Evolutionary conservation across 2,797 vertebrate genomes (phyloP).

Genomic region (Eleutherodactylus coqui): DNA sequence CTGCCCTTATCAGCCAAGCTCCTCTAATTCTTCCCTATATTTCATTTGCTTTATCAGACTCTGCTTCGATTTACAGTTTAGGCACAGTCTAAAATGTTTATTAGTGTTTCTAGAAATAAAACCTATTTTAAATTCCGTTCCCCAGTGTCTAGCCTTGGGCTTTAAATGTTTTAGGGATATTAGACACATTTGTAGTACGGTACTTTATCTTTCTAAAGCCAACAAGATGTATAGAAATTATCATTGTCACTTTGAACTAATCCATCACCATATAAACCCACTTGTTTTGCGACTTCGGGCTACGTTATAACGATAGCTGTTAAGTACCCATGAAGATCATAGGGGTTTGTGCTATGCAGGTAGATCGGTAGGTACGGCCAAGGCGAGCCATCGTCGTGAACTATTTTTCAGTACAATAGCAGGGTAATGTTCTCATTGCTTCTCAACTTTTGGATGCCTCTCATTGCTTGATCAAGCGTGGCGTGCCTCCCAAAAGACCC

Average conservation of each 20-base stretch:
- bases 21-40: conserved; percentile 36
- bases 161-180: conserved; percentile 21
- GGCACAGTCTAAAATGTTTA: conserved; percentile 38
- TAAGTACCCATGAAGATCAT: not conserved
- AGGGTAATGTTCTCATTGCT: not conserved
- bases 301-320: not conserved
- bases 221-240: conserved; percentile 7
- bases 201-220: conserved; percentile 14
- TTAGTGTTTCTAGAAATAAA: conserved; percentile 26
- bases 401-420: not conserved
- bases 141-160: not conserved
- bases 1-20: conserved; percentile 27
- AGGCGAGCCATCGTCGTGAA: not conserved
- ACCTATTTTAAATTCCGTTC: not conserved
- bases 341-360: not conserved
- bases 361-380: not conserved
- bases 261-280: conserved; percentile 24
- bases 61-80: conserved; percentile 38
- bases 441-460: not conserved
- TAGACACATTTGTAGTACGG: not conserved
- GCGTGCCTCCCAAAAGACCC: not conserved
- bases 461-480: not conserved
- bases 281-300: not conserved
- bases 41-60: conserved; percentile 44
- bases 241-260: not conserved